Evolutionary conservation across 2,797 vertebrate genomes (phyloP), one percentile per base, ranked within the genome.

Genomic region (Danionella dracula): DNA sequence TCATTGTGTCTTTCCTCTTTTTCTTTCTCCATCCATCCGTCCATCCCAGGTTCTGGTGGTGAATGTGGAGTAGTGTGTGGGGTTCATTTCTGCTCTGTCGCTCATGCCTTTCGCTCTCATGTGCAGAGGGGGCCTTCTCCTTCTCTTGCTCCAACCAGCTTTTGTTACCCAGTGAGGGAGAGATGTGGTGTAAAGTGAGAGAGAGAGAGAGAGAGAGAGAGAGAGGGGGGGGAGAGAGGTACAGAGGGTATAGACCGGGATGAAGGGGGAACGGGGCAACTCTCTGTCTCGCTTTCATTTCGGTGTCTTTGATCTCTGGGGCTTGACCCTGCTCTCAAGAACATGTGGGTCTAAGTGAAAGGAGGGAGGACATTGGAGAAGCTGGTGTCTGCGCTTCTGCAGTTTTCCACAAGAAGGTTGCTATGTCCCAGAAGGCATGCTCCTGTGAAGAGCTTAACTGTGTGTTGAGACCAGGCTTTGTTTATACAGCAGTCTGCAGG

Each of bases 31-130:
- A 15, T 68, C 58, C 35, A 40, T 46, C 34, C 27, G 32, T 59
- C 63, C 23, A 19, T 38, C 40, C 31, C 19, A 48, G 41, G 55
- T 49, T 66, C 37, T 62, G 71, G 61, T 68, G 40, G 49, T 49
- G 72, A 11, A 41, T 67, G 54, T 61, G 32, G 50, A 35, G 54
- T 67, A 66, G 72, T 93, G 86, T 91, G 88, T 90, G 88, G 91
- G 92, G 90, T 93, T 86, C 90, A 92, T 95, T 97, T 96, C 93
- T 95, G 93, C 93, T 95, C 94, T 93, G 94, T 89, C 93, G 90
- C 83, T 87, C 88, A 88, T 88, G 90, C 93, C 87, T 91, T 83
- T 80, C 86, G 81, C 84, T 80, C 84, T 87, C 82, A 71, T 71
- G 68, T 73, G 68, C 65, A 68, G 71, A 64, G 66, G 68, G 63